Evolutionary conservation across 2,888 invertebrate genomes (phyloP), one percentile per base, ranked within the genome.

Genomic region (Cataglyphis cursor): DNA sequence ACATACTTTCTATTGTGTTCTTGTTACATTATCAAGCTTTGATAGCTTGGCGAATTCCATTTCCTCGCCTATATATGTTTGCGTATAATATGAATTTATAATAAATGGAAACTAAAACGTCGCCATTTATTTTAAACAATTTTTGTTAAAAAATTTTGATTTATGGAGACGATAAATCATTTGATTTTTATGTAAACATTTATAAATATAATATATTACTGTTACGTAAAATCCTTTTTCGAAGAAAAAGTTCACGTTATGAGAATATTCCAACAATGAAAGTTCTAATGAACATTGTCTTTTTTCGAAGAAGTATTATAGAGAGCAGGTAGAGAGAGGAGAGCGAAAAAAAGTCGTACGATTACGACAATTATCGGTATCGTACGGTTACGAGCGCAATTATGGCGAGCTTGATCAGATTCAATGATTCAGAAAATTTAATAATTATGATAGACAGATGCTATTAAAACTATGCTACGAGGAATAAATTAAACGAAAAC

Each of bases 261-360:
- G 66, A 51, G 2, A 61, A 74, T 72, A 41, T 65, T 48, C 8
- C 1, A 38, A 24, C 48, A 65, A 76, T 38, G 66, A 21, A 70
- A 74, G 6, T 87, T 87, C 74, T 82, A 88, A 88, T 70, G 78
- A 88, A 81, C 70, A 81, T 54, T 82, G 85, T 81, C 74, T 84
- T 83, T 59, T 66, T 41, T 44, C 0, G 18, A 18, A 28, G 41
- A 44, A 44, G n/a, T 8, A 3, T 41, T 59, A 35, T 31, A 28
- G 54, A 54, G 62, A 64, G 15, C 48, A 35, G 31, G 44, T 61
- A 61, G 41, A 15, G 61, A n/a, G 15, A 74, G 35, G 35, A 35
- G 35, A 35, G 35, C 62, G 5, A 21, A 64, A 61, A 48, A 35
- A 31, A 24, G 28, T 51, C 24, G 28, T 51, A 78, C 70, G 65